Evolutionary conservation across 2,797 vertebrate genomes (phyloP).

Genomic region (Australoheros facetus): DNA sequence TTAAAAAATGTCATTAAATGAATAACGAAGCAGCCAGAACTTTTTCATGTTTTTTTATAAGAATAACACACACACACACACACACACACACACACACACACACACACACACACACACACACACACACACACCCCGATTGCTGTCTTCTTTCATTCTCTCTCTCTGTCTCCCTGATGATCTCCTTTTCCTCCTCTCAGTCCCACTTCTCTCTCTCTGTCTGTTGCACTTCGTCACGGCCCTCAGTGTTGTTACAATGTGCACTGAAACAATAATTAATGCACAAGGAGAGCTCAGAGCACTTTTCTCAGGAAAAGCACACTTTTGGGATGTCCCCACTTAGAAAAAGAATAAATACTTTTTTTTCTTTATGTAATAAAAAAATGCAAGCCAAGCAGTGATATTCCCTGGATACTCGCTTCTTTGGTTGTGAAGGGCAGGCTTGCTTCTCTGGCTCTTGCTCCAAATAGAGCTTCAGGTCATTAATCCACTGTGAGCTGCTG

Average conservation of each 20-base stretch:
- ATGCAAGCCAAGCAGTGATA: background rate
- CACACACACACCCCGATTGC: too few species aligned
- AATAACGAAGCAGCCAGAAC: too few species aligned
- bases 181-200: background rate
- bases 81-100: too few species aligned
- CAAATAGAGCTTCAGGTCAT: background rate
- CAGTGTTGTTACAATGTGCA: background rate
- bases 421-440: background rate
- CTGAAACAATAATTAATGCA: background rate
- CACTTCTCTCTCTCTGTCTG: background rate
- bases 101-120: too few species aligned
- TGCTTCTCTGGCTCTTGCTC: background rate
- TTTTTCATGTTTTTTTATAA: too few species aligned
- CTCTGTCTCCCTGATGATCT: too few species aligned
- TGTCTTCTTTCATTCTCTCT: too few species aligned
- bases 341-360: background rate
- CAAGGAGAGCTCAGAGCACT: background rate
- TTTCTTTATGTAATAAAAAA: background rate
- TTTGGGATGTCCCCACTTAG: background rate
- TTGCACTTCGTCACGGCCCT: background rate
- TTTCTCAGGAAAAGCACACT: background rate
- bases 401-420: background rate
- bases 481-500: background rate
- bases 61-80: too few species aligned
- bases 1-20: too few species aligned